These are phyloP conservation scores for Cynoglossus semilaevis DNA, from an alignment of 2,113 vertebrate genomes.

Conservation along the genomic window DNA sequence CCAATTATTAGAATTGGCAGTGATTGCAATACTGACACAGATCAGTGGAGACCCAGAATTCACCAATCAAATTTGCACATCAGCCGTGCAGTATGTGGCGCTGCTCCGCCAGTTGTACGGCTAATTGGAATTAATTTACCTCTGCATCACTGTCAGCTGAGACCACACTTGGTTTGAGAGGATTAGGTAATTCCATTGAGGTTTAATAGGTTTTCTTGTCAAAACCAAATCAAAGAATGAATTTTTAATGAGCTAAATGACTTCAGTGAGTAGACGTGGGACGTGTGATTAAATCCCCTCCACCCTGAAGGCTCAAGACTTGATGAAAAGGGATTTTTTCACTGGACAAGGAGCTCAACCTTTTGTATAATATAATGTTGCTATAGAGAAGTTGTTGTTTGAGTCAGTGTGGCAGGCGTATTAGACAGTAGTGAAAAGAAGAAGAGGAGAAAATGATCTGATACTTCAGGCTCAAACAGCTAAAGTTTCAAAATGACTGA, in stretches of 20 bases:
- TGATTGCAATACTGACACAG: not conserved
- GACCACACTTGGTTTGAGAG: slow-evolving; percentile 36
- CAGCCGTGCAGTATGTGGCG: slow-evolving; percentile 1
- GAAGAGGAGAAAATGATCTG: too few relatives aligned
- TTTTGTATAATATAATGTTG: slow-evolving; percentile 8
- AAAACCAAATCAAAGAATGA: slow-evolving; percentile 65
- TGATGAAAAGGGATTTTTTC: slow-evolving; percentile 41
- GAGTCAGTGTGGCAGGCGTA: slow-evolving; percentile 20
- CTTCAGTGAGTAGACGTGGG: slow-evolving; percentile 54
- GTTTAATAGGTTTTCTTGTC: slow-evolving; percentile 60
- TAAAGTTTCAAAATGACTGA: too few relatives aligned
- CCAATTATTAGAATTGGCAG: slow-evolving; percentile 15
- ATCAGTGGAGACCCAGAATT: slow-evolving; percentile 10
- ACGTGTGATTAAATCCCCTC: slow-evolving; percentile 50
- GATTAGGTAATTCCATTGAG: slow-evolving; percentile 49
- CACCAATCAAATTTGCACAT: slow-evolving; percentile 18
- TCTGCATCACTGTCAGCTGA: slow-evolving; percentile 15
- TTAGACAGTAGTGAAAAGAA: too few relatives aligned
- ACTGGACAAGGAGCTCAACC: slow-evolving; percentile 31
- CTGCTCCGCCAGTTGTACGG: slow-evolving; percentile 14
- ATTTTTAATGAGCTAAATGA: slow-evolving; percentile 65
- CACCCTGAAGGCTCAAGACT: slow-evolving; percentile 29
- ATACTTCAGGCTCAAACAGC: too few relatives aligned
- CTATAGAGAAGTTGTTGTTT: slow-evolving; percentile 4
- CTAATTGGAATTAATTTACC: slow-evolving; percentile 57